A percentile compares a stretch with the other conserved stretches of the same genome.
These are phyloP conservation scores for Sinocyclocheilus grahami DNA, from an alignment of 2,113 vertebrate genomes.

Conservation along the genomic window DNA sequence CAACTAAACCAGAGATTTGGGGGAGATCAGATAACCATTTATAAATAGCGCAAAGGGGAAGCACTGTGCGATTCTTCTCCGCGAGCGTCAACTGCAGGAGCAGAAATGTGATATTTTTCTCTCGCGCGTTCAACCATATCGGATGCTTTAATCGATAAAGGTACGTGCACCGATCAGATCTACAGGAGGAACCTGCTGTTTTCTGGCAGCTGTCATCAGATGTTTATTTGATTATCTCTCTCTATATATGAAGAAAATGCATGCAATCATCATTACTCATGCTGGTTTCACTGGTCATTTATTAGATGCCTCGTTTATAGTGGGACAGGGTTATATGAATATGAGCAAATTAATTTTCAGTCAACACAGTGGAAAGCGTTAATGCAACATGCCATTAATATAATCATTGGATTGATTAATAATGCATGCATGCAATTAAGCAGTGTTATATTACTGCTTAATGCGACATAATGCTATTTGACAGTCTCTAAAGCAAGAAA, in stretches of 20 bases:
- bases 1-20: background rate
- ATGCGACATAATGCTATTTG: background rate
- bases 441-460: background rate
- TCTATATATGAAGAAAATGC: no score
- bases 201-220: background rate
- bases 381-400: background rate
- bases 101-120: slow-evolving; percentile 74
- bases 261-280: no score
- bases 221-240: background rate
- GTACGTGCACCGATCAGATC: slow-evolving; percentile 58
- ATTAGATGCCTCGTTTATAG: background rate
- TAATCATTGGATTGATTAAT: background rate
- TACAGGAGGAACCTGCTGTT: background rate
- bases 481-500: background rate
- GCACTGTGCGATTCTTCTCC: background rate
- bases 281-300: background rate
- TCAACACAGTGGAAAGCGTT: background rate
- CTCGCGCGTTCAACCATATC: slow-evolving; percentile 45
- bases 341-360: background rate
- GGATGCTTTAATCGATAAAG: slow-evolving; percentile 70
- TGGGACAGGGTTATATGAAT: background rate
- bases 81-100: background rate
- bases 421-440: background rate
- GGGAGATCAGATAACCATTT: background rate
- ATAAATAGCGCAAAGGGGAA: background rate